Evolutionary conservation across 53 echinoderm and acorn worm species (phyloP), one percentile per base, ranked within the genome.

Genomic region (Holothuria leucospilota): DNA sequence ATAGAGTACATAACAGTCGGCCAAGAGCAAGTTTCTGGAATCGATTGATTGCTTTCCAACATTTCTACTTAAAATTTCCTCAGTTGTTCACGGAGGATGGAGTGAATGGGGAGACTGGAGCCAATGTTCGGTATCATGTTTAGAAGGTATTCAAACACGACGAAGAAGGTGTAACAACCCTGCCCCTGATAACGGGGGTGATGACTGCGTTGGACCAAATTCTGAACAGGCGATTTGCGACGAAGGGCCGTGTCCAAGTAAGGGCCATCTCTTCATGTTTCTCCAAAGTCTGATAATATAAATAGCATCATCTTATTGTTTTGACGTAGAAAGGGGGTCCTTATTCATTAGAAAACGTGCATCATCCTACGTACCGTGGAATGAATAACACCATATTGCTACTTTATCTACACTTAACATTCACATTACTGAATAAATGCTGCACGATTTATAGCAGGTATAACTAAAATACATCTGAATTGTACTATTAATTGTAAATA

Each of bases 241-340:
- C 27, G 81, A 59, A 61, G 34, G 62, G 23, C 60, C 13, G 14
- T 81, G 81, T 62, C 81, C 81, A 39, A 21, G 81, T 81, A 38
- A 81, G 81, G 56, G 68, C 12, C 5, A 4, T 18, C 68, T 68
- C 29, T 25, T 29, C n/a, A n/a, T n/a, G n/a, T n/a, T 64, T 64
- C 7, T 6, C 27, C 6, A 6, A 64, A 24, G 7, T 5, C 11
- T 64, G 65, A n/a, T n/a, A n/a, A n/a, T n/a, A n/a, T n/a, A n/a
- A n/a, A n/a, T n/a, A n/a, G n/a, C n/a, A n/a, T n/a, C n/a, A n/a
- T n/a, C n/a, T n/a, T n/a, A n/a, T n/a, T n/a, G n/a, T n/a, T n/a
- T n/a, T n/a, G n/a, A n/a, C n/a, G n/a, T n/a, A n/a, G n/a, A 34
- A 34, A 34, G 34, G 34, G 34, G 3, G 8, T 65, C 65, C 24